These are phyloP conservation scores for Rousettus leschenaultii DNA, from an alignment of 2,113 vertebrate genomes.

Conservation along the genomic window DNA sequence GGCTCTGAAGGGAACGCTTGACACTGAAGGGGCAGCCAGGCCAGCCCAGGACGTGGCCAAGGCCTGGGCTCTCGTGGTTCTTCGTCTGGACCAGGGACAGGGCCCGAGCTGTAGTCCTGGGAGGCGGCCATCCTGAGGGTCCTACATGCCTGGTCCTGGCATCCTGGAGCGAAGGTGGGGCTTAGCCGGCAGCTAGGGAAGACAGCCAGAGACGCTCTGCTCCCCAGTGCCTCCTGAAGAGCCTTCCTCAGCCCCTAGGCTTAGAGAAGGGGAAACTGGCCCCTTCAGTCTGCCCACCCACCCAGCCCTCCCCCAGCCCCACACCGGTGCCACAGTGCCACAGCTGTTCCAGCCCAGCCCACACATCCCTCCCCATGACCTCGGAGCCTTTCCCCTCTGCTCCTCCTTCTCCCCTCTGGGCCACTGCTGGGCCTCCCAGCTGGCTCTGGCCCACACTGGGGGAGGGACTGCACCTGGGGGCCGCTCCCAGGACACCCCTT, in stretches of 20 bases:
- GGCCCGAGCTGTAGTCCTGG: background rate
- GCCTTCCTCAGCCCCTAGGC: background rate
- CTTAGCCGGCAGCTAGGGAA: background rate
- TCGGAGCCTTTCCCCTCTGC: slow-evolving; percentile 35
- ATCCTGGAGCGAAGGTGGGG: background rate
- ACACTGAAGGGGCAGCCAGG: slow-evolving; percentile 65
- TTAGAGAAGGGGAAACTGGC: background rate
- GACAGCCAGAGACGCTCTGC: background rate
- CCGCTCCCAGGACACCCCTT: background rate
- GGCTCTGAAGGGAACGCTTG: slow-evolving; percentile 61
- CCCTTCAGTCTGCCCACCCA: background rate
- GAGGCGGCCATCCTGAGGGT: background rate
- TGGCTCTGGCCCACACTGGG: slow-evolving; percentile 19
- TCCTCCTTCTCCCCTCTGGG: slow-evolving; percentile 33
- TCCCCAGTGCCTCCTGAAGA: background rate
- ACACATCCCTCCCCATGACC: slow-evolving; percentile 54
- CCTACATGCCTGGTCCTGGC: background rate
- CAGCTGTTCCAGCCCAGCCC: slow-evolving; percentile 64
- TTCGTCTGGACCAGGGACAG: slow-evolving; percentile 21
- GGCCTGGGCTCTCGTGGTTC: slow-evolving; percentile 38
- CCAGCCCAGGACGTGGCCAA: slow-evolving; percentile 36
- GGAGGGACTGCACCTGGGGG: slow-evolving; percentile 63
- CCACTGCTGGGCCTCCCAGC: slow-evolving; percentile 59
- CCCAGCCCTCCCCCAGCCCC: background rate
- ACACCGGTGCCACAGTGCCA: slow-evolving; percentile 43